These are phyloP conservation scores for Gastrophryne carolinensis DNA, from an alignment of 2,797 vertebrate species.

Conservation along the genomic window DNA sequence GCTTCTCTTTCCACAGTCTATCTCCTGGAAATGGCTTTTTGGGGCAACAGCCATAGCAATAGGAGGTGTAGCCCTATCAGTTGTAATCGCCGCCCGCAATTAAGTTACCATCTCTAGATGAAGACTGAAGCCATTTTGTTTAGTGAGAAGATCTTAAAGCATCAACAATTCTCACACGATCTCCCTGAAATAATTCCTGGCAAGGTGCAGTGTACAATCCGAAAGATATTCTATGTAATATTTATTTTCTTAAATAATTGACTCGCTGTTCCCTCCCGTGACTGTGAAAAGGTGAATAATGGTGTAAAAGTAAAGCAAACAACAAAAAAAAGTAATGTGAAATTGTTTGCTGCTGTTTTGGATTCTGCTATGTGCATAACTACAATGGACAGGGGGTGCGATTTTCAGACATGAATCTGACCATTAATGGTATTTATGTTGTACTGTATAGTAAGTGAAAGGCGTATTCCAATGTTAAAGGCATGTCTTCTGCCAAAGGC, in stretches of 20 bases:
- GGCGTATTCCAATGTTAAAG: not conserved
- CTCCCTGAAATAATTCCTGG: not conserved
- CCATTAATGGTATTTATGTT: not conserved
- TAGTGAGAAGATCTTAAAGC: constrained; percentile 8
- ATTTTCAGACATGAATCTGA: not conserved
- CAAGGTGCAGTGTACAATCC: constrained; percentile 22
- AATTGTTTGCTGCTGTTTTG: not conserved
- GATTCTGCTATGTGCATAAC: not conserved
- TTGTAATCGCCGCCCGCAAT: constrained; percentile 94
- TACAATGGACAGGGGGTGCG: not conserved
- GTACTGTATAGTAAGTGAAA: not conserved
- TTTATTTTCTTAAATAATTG: not conserved
- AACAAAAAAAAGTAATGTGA: not conserved
- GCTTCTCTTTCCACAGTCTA: constrained; percentile 67
- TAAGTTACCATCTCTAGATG: constrained; percentile 55
- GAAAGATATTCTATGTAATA: constrained; percentile 17
- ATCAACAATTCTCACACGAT: not conserved
- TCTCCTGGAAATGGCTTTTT: constrained; percentile 98
- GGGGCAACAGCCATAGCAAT: constrained; percentile 92
- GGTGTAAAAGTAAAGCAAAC: not conserved
- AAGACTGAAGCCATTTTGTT: constrained; percentile 8
- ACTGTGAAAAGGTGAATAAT: constrained; percentile 13
- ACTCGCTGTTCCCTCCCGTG: not conserved
- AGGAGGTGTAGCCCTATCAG: constrained; percentile 92
- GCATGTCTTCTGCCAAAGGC: not conserved